Percentiles rank a stretch among this genome's conserved stretches.
These are phyloP conservation scores for Indicator indicator DNA, from an alignment of 2,113 vertebrate genomes.

Conservation along the genomic window DNA sequence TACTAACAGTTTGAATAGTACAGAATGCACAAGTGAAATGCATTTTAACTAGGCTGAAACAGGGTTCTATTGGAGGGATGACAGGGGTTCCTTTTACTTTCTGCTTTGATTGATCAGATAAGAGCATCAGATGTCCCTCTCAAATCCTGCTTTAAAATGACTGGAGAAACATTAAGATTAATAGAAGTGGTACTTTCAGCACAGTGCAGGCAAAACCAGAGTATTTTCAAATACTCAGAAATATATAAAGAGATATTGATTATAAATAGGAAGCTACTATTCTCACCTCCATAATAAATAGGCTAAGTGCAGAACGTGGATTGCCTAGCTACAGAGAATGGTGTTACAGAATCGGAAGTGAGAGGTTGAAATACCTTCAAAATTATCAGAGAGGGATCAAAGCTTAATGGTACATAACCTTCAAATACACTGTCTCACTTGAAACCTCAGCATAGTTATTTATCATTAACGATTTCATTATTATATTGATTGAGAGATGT, in stretches of 20 bases:
- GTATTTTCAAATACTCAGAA: background rate
- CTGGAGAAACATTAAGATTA: background rate
- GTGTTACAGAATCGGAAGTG: background rate
- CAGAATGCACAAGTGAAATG: background rate
- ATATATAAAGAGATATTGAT: background rate
- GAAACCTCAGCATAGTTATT: background rate
- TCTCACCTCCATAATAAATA: background rate
- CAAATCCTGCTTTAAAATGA: background rate
- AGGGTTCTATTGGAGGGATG: background rate
- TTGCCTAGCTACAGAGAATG: background rate
- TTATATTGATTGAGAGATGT: background rate
- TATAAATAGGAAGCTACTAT: background rate
- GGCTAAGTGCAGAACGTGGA: background rate
- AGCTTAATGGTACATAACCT: background rate
- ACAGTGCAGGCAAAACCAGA: background rate
- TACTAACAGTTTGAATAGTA: background rate
- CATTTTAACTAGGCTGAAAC: background rate
- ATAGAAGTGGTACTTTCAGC: background rate
- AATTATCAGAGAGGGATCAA: background rate
- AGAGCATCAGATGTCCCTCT: background rate
- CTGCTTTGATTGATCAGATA: background rate
- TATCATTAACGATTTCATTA: background rate
- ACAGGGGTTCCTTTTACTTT: background rate
- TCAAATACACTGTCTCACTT: background rate
- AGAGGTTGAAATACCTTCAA: background rate